These are phyloP conservation scores for Eucidaris tribuloides DNA, from an alignment of 35 echinoderm and acorn worm species.

Conservation along the genomic window DNA sequence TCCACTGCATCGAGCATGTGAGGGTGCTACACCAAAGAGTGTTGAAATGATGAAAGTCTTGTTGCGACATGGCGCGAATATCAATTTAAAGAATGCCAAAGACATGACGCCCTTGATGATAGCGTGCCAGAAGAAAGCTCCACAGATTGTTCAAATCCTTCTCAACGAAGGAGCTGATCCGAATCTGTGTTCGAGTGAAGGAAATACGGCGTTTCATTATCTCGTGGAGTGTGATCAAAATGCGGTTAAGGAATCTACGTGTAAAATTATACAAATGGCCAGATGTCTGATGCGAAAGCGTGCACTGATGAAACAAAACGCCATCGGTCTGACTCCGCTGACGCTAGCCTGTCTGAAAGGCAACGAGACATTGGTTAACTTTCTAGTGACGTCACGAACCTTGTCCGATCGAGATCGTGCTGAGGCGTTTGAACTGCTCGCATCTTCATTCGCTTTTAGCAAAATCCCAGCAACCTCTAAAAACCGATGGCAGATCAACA, in stretches of 20 bases:
- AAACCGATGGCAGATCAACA: not conserved
- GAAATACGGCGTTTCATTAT: constrained; percentile 3
- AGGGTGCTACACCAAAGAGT: not conserved
- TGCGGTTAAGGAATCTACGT: not conserved
- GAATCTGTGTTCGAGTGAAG: not conserved
- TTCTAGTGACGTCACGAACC: not conserved
- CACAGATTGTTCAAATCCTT: not conserved
- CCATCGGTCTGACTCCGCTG: not conserved
- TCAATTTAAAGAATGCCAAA: constrained; percentile 2
- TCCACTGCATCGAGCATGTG: constrained; percentile 1
- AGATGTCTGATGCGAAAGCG: not conserved
- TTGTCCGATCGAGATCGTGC: not conserved
- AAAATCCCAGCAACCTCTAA: not conserved
- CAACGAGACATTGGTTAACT: not conserved
- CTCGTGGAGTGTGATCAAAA: not conserved
- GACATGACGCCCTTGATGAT: constrained; percentile 10
- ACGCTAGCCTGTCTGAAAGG: not conserved
- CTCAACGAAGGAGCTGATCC: not conserved
- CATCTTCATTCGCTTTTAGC: not conserved
- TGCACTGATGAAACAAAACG: not conserved
- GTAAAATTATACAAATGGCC: not conserved
- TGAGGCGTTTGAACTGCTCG: not conserved
- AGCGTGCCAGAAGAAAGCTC: not conserved
- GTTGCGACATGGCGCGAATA: not conserved
- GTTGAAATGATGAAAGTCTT: not conserved